phyloP scores from a whole-genome alignment of 1,140 invertebrate genomes.

The Heliothis virescens region DNA sequence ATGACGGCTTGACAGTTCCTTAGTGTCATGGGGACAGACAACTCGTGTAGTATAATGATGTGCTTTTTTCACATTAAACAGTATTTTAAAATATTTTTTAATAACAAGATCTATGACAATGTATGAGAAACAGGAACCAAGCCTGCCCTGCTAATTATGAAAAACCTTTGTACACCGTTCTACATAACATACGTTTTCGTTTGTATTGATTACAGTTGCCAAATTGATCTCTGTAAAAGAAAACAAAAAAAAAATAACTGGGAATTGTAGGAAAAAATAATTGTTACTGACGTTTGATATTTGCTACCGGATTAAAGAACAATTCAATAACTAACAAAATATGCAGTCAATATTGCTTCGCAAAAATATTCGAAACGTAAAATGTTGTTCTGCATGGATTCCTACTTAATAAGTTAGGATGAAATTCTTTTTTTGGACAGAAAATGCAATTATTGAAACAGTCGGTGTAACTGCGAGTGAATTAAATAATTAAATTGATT shows the following conservation, averaged over 20 bases:
- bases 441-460: not conserved
- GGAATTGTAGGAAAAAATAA: not conserved
- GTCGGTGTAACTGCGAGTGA: slow-evolving; percentile 29
- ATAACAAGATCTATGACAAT: no score
- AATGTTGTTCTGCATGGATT: not conserved
- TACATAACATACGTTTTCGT: not conserved
- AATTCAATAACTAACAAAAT: not conserved
- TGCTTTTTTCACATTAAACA: no score
- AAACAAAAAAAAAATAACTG: not conserved
- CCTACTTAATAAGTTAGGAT: not conserved
- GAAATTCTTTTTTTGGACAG: not conserved
- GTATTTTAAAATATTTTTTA: no score
- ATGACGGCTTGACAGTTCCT: slow-evolving; percentile 10
- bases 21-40: slow-evolving; percentile 21
- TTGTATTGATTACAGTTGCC: not conserved
- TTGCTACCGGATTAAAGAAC: not conserved
- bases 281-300: slow-evolving; percentile 17
- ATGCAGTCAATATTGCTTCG: not conserved
- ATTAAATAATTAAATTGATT: slow-evolving; percentile 44
- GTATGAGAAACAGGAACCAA: no score
- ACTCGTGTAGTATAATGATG: not conserved
- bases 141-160: not conserved
- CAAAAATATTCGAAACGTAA: not conserved
- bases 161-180: not conserved
- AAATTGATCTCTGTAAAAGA: not conserved